Base-by-base conservation (phyloP, 2,888 invertebrate genomes). In the Cerastoderma edule region DNA sequence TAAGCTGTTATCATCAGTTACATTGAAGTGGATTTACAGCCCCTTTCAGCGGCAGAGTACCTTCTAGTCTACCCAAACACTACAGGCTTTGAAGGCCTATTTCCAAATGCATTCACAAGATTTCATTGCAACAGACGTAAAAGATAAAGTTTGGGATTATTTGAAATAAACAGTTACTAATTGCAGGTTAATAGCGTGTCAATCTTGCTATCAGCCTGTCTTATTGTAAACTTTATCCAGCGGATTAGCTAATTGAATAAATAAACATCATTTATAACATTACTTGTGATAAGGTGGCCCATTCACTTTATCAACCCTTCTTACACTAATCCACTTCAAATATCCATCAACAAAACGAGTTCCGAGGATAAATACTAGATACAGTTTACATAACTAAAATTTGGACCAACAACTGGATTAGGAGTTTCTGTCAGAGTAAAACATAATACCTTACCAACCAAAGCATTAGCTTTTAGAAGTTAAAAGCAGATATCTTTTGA, bases 101-200 rank as follows among this genome's bases (percentile, higher is more conserved):
- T 57, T 33, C 33, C n/a, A 60, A 60, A 35, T 33, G 39, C 60
- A 35, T 39, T 35, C 10, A 60, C 35, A 8, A n/a, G 60, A 60
- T 24, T 24, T 22, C 13, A 39, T 60, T 39, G 22, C 5, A 8
- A 60, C 13, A 39, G 50, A n/a, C 50, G 10, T 5, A 60, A 10
- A 39, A 60, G 60, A 60, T 60, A 60, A 60, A 60, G 35, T 22
- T 39, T 13, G 8, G 33, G 60, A n/a, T n/a, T 39, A 60, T 60
- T 33, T 60, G 39, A 60, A 60, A 60, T 35, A 35, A 60, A 60
- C 33, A 33, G 60, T 60, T 39, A 60, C 60, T 60, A 60, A 60
- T 60, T 60, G 39, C 60, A 60, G 35, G 60, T 60, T 60, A 60
- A 60, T 22, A 60, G 60, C 39, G 27, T 39, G 60, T 60, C 60